Conservation (phyloP, 2,888 invertebrate species). For the Tortrix viridana region DNA sequence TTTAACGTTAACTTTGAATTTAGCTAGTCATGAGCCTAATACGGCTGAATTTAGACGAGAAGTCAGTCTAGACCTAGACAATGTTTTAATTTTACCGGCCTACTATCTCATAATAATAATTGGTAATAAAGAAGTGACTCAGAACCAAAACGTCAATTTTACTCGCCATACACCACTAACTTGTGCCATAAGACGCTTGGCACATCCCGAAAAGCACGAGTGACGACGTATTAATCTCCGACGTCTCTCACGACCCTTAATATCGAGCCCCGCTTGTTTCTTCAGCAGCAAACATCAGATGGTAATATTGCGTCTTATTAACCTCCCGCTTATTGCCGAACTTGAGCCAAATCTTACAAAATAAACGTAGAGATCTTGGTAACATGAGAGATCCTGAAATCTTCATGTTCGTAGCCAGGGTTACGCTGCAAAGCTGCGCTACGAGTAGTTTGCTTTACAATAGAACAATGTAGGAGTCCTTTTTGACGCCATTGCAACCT, state of each 20-base stretch:
- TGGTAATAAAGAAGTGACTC: neutral
- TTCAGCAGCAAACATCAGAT: conserved; percentile 45
- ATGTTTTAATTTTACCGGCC: too few relatives aligned
- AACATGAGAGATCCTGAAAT: neutral
- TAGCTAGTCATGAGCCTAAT: too few relatives aligned
- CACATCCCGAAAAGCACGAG: conserved; percentile 56
- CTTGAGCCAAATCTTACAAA: conserved; percentile 5
- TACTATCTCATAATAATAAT: too few relatives aligned
- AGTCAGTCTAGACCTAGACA: too few relatives aligned
- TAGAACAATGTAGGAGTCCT: too few relatives aligned
- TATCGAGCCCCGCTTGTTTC: conserved; percentile 45
- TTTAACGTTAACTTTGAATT: too few relatives aligned
- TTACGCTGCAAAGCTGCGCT: too few relatives aligned
- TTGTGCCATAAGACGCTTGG: conserved; percentile 12
- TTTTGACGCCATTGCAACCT: too few relatives aligned
- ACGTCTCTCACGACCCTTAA: conserved; percentile 52
- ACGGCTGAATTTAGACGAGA: too few relatives aligned
- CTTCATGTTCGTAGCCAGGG: too few relatives aligned
- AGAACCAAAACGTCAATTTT: neutral
- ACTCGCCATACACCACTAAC: neutral
- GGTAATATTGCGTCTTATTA: conserved; percentile 33
- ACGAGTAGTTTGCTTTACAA: too few relatives aligned
- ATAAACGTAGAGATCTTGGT: conserved; percentile 3
- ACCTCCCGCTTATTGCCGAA: conserved; percentile 22
- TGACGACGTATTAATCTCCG: conserved; percentile 71